Base-by-base conservation (phyloP, 2,797 vertebrate genomes). In the Delichon dasypus region DNA sequence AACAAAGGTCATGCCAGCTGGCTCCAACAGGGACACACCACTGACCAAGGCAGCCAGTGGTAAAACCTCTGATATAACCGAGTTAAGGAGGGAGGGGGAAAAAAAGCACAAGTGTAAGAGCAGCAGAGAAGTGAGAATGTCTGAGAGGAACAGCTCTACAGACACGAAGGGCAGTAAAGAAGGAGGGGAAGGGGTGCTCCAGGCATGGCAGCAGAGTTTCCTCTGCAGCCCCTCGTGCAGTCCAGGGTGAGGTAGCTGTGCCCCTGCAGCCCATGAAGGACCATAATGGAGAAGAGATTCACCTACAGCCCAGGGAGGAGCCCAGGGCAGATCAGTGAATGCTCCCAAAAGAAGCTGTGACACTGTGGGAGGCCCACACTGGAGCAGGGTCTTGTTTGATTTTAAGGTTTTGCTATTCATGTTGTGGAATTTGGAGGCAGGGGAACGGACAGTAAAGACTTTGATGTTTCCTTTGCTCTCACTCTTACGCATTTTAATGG, bases 51-150 rank as follows among this genome's bases (percentile, higher is more conserved):
- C 4, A 22, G 26, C 20, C 5, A 19, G 15, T 20, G 36, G 15
- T 7, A 55, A 21, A 3, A 10, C 9, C 17, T 30, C 29, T 34
- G 32, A 6, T 3, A 23, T 4, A 45, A 15, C 0, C 4, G 0
- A 47, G 27, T 21, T 40, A 40, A 29, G 34, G 72, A 47, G 15
- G 10, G 5, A 48, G 3, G 18, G 27, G 18, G 27, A 29, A 47
- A 38, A 32, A 10, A 3, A 9, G 12, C 51, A 8, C 21, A 34
- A 7, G 10, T 12, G 4, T 22, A 34, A 51, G 29, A 55, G 23
- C 32, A 71, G 25, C 9, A 71, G 32, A 70, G 17, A 48, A 62
- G 27, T 26, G n/a, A n/a, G 11, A 18, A 38, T 7, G 7, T 26
- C n/a, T 42, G 20, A 58, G 32, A 12, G 2, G 26, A 30, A 30